phyloP scores from a whole-genome alignment of 2,797 vertebrate genomes.

The Euthynnus affinis region DNA sequence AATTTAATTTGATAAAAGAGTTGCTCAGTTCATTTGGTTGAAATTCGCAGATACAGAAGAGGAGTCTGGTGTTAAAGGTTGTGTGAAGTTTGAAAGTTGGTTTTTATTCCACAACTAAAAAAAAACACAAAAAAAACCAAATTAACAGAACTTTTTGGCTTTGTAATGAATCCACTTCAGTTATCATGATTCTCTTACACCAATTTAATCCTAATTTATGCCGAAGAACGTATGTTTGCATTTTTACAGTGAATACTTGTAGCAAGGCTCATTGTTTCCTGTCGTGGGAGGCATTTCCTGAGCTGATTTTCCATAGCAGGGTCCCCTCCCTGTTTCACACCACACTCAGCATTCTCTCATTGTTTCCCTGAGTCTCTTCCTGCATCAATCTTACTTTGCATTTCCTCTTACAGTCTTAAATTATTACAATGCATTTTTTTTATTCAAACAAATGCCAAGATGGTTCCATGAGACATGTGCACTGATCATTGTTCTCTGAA shows the following conservation, averaged over 20 bases:
- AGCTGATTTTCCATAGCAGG: constrained; percentile 30
- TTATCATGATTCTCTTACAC: background rate
- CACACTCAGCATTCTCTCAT: constrained; percentile 25
- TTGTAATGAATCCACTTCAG: background rate
- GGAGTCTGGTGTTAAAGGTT: background rate
- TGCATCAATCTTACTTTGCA: background rate
- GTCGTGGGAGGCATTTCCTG: constrained; percentile 73
- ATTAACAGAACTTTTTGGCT: background rate
- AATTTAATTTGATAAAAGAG: background rate
- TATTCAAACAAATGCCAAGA: background rate
- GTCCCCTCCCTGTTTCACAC: constrained; percentile 29
- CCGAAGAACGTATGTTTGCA: background rate
- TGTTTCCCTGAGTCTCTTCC: constrained; percentile 33
- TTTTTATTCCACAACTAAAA: background rate
- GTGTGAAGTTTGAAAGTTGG: too few species aligned
- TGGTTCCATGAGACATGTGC: too few species aligned
- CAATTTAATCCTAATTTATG: background rate
- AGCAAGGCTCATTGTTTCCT: constrained; percentile 58
- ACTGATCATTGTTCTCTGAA: background rate
- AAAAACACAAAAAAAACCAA: too few species aligned
- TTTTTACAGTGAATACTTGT: background rate
- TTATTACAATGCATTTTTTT: background rate
- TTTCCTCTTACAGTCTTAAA: background rate
- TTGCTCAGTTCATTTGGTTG: background rate
- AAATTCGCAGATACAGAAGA: background rate